phyloP scores from a whole-genome alignment of 2,888 invertebrate genomes.

The Cinara cedri region DNA sequence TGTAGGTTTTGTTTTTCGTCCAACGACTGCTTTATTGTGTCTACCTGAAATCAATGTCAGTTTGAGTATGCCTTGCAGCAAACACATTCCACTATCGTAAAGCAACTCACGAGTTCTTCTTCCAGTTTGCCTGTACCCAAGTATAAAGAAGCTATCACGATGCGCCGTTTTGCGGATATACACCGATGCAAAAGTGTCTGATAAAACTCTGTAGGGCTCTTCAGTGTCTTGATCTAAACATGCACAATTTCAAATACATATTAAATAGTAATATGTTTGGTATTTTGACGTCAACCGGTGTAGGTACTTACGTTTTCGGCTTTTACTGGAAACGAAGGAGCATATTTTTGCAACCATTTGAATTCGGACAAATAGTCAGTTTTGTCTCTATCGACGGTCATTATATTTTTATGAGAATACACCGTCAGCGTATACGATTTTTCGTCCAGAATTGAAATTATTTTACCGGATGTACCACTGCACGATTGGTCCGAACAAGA shows the following conservation, averaged over 20 bases:
- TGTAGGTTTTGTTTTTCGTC: conserved; percentile 68
- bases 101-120: conserved; percentile 70
- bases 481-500: not conserved
- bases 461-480: not conserved
- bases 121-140: conserved; percentile 89
- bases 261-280: no score
- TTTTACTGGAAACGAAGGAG: conserved; percentile 3
- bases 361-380: conserved; percentile 11
- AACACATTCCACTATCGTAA: not conserved
- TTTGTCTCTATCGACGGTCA: not conserved
- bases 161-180: conserved; percentile 71
- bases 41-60: conserved; percentile 64
- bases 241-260: no score
- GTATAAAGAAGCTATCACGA: conserved; percentile 89
- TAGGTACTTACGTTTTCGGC: conserved; percentile 22
- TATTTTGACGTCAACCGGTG: no score
- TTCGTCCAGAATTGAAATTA: not conserved
- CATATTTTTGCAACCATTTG: conserved; percentile 33
- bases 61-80: not conserved
- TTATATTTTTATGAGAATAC: not conserved
- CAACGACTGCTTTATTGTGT: conserved; percentile 69
- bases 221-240: conserved; percentile 67
- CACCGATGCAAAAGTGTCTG: conserved; percentile 73
- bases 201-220: conserved; percentile 80
- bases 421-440: no score